Evolutionary conservation across 2,888 invertebrate genomes (phyloP).

Genomic region (Erpobdella octoculata): DNA sequence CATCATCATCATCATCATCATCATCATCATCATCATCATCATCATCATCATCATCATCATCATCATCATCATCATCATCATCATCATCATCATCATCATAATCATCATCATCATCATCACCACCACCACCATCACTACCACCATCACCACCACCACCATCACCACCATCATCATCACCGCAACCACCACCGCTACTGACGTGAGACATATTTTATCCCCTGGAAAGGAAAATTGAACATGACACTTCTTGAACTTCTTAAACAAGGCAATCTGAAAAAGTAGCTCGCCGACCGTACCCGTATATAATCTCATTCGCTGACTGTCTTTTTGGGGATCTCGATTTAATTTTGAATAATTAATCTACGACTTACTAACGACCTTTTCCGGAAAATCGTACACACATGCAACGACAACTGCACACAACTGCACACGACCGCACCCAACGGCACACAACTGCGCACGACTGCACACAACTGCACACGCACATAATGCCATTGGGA

Average conservation of each 20-base stretch:
- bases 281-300: no score
- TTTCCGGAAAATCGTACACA: no score
- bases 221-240: constrained; percentile 57
- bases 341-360: no score
- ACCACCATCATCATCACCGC: neutral
- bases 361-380: no score
- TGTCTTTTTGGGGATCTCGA: no score
- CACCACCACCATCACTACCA: constrained; percentile 11
- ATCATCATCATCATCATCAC: neutral
- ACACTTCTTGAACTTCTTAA: no score
- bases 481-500: no score
- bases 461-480: no score
- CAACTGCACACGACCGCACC: no score
- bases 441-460: no score
- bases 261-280: constrained; percentile 62
- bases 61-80: neutral
- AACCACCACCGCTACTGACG: neutral
- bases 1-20: constrained; percentile 19
- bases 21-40: constrained; percentile 25
- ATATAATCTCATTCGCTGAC: no score
- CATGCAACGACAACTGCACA: no score
- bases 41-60: constrained; percentile 12
- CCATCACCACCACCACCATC: constrained; percentile 3
- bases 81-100: neutral
- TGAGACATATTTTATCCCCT: neutral